These are phyloP conservation scores for Phataginus tricuspis DNA, from an alignment of 2,797 vertebrate genomes.

Conservation along the genomic window DNA sequence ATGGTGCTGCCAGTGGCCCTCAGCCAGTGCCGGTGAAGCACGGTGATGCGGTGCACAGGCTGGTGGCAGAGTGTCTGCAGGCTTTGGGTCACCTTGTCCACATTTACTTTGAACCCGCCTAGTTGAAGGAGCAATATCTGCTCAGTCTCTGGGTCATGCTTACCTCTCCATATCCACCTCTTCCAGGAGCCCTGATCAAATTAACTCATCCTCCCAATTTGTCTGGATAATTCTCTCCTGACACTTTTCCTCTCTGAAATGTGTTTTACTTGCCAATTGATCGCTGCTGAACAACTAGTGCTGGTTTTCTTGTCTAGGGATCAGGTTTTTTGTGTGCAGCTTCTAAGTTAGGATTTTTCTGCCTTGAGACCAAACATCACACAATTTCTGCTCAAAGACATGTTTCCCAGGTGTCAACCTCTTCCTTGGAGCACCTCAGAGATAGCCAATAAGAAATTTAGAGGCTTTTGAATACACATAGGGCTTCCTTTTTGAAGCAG, in stretches of 20 bases:
- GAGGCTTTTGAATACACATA: constrained; percentile 7
- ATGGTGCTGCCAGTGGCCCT: background rate
- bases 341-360: constrained; percentile 17
- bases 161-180: background rate
- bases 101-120: background rate
- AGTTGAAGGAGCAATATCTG: background rate
- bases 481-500: background rate
- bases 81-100: background rate
- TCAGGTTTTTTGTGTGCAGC: background rate
- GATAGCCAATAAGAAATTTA: background rate
- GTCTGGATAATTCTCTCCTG: background rate
- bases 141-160: background rate
- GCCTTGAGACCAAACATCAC: background rate
- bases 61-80: background rate
- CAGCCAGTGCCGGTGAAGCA: background rate
- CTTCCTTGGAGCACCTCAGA: background rate
- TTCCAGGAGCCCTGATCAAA: background rate
- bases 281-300: background rate
- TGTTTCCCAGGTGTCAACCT: background rate
- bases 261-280: constrained; percentile 13
- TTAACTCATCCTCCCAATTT: background rate
- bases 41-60: background rate
- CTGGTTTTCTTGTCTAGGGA: constrained; percentile 45
- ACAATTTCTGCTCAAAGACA: constrained; percentile 17
- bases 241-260: background rate